Percentiles rank a stretch among this genome's conserved stretches.
phyloP scores from a whole-genome alignment of 2,888 invertebrate genomes.

The Operophtera brumata region DNA sequence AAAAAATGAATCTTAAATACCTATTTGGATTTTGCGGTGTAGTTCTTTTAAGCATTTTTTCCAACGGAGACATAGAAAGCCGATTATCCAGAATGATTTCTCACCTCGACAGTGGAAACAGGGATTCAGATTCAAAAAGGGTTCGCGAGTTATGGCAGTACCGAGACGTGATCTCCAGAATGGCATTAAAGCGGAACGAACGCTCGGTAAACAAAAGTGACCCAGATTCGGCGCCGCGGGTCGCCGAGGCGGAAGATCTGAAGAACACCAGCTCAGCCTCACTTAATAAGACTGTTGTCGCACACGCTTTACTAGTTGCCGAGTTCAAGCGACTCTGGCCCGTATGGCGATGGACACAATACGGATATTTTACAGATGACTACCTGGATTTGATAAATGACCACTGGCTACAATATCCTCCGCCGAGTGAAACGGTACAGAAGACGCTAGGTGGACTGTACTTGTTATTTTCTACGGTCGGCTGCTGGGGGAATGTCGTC shows the following conservation, averaged over 20 bases:
- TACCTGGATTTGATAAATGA: constrained; percentile 82
- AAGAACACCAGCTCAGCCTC: constrained; percentile 42
- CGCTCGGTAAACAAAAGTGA: constrained; percentile 36
- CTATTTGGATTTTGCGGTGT: constrained; percentile 41
- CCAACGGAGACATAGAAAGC: constrained; percentile 23
- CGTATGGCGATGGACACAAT: constrained; percentile 71
- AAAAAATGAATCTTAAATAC: constrained; percentile 12
- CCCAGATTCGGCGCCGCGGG: constrained; percentile 36
- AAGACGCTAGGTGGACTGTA: constrained; percentile 83
- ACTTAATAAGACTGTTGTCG: constrained; percentile 39
- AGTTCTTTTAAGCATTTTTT: constrained; percentile 46
- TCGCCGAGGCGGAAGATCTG: constrained; percentile 35
- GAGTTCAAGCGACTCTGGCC: constrained; percentile 69
- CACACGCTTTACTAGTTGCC: constrained; percentile 52
- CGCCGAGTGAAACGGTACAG: constrained; percentile 80
- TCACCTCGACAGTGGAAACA: constrained; percentile 21
- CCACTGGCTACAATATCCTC: constrained; percentile 86
- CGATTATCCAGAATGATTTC: constrained; percentile 17
- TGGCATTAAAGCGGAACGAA: constrained; percentile 36
- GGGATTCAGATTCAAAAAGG: constrained; percentile 28
- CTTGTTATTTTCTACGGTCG: constrained; percentile 82
- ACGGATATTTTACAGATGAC: constrained; percentile 80
- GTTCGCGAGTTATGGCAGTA: constrained; percentile 32
- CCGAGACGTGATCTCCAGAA: constrained; percentile 31
- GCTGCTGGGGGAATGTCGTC: constrained; percentile 85